phyloP scores from a whole-genome alignment of 2,888 invertebrate genomes.

The Gymnosoma rotundatum region DNA sequence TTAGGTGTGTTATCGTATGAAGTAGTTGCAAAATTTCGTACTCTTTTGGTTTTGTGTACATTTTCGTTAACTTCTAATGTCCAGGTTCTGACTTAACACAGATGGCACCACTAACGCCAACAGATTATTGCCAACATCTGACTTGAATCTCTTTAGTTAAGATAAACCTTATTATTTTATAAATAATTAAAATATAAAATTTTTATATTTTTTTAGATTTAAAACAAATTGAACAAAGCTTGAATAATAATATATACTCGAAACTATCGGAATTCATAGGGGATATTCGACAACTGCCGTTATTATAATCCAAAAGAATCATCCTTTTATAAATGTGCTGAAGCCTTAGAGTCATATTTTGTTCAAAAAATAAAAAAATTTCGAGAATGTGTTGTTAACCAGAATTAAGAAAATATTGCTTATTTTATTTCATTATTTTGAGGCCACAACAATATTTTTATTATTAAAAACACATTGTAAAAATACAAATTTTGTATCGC shows the following conservation, averaged over 20 bases:
- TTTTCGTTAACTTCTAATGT: too few relatives aligned
- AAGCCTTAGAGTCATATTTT: conserved; percentile 96
- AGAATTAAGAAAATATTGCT: conserved; percentile 63
- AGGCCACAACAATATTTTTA: conserved; percentile 30
- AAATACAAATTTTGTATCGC: neutral
- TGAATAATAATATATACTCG: conserved; percentile 91
- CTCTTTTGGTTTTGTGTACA: too few relatives aligned
- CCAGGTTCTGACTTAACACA: too few relatives aligned
- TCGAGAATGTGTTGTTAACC: conserved; percentile 89
- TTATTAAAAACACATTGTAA: neutral
- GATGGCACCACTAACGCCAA: too few relatives aligned
- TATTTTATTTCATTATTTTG: conserved; percentile 42
- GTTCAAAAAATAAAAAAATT: conserved; percentile 95
- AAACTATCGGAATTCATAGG: conserved; percentile 97
- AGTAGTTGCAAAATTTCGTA: too few relatives aligned
- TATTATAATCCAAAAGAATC: conserved; percentile 98
- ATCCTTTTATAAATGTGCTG: conserved; percentile 97
- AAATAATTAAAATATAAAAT: neutral
- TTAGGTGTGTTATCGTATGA: too few relatives aligned
- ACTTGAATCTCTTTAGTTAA: too few relatives aligned
- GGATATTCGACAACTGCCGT: conserved; percentile 98
- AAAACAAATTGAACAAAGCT: conserved; percentile 94
- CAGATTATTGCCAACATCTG: too few relatives aligned
- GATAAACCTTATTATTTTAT: too few relatives aligned
- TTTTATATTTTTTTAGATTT: conserved; percentile 87